Base-by-base conservation (phyloP, 2,888 invertebrate genomes). In the Gordius sp. region DNA sequence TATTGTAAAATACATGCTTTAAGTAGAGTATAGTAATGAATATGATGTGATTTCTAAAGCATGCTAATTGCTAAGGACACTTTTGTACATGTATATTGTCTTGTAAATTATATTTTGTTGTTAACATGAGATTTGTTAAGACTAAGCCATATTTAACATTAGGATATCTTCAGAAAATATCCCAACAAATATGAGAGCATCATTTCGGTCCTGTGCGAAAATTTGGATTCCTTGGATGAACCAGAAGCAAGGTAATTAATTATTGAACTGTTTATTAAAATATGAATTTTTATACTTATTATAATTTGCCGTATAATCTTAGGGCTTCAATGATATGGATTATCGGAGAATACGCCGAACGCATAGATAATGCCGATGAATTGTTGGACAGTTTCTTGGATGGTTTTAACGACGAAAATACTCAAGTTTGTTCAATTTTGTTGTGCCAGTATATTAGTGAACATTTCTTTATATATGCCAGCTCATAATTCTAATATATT, bases 171-270 rank as follows among this genome's bases (percentile, higher is more conserved):
- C 68, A 65, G 73, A 57, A 75, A 97, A 70, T 97, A 99, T 72
- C 97, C 97, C 8, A 97, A 97, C 71, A 91, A 97, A 69, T 97
- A 97, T 68, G 97, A 99, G 73, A 91, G 89, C 69, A 97, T 97
- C 66, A 97, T 97, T 68, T 89, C 91, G 60, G 97, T 93, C 0
- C 74, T 97, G 2, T 97, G 97, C 69, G 97, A 97, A 73, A 97
- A 99, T 72, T 72, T 97, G 62, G 97, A 97, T 66, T 97, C 97
- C 0, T 70, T 97, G 60, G 97, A 99, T 68, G 97, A 97, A 67
- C 97, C 97, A 0, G 97, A 99, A 68, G 97, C 93, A 0, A 75
- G 66, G 67, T 60, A 57, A 33, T 41, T 47, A 4, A 13, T n/a
- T 26, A 2, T 28, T 27, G 2, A 39, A 27, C 27, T 47, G 58